phyloP scores from a whole-genome alignment of 2,888 invertebrate species.

The Torymus tubicola region DNA sequence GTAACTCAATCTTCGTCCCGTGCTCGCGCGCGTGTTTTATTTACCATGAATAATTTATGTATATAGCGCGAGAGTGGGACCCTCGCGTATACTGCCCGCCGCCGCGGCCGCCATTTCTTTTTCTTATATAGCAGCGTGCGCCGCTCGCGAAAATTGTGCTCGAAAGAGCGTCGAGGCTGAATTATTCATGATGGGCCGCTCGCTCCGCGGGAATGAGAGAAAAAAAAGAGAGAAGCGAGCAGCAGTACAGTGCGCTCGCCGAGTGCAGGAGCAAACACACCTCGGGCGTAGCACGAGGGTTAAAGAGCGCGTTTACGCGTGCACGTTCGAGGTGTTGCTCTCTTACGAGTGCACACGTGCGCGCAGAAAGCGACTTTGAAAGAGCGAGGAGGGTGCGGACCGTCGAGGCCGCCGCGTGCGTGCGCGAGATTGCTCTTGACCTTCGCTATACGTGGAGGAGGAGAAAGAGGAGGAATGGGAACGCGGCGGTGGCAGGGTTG shows the following conservation, averaged over 20 bases:
- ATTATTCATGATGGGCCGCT: slow-evolving; percentile 48
- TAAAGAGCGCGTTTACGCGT: slow-evolving; percentile 9
- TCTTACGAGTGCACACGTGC: not conserved
- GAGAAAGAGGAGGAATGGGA: not conserved
- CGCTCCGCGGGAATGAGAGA: slow-evolving; percentile 1
- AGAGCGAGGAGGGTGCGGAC: slow-evolving; percentile 4
- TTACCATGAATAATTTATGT: slow-evolving; percentile 48
- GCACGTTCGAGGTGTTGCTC: not conserved
- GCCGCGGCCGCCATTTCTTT: slow-evolving; percentile 11
- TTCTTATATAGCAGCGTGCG: slow-evolving; percentile 4
- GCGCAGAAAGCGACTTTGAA: not conserved
- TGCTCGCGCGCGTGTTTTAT: slow-evolving; percentile 14
- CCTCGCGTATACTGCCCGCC: too few relatives aligned
- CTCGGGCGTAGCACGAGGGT: slow-evolving; percentile 1
- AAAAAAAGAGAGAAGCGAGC: not conserved
- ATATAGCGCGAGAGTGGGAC: not conserved
- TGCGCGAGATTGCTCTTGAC: slow-evolving; percentile 40
- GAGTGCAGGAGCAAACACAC: not conserved
- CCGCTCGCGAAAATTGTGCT: slow-evolving; percentile 41
- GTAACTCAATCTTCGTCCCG: slow-evolving; percentile 23
- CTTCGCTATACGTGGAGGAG: slow-evolving; percentile 24
- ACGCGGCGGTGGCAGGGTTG: not conserved
- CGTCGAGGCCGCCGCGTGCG: not conserved
- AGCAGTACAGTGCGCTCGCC: not conserved
- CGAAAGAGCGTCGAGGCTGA: slow-evolving; percentile 24